A percentile compares a stretch with the other conserved stretches of the same genome.
These are phyloP conservation scores for Romanogobio albipinnatus DNA, from an alignment of 2,113 vertebrate species.

Conservation along the genomic window DNA sequence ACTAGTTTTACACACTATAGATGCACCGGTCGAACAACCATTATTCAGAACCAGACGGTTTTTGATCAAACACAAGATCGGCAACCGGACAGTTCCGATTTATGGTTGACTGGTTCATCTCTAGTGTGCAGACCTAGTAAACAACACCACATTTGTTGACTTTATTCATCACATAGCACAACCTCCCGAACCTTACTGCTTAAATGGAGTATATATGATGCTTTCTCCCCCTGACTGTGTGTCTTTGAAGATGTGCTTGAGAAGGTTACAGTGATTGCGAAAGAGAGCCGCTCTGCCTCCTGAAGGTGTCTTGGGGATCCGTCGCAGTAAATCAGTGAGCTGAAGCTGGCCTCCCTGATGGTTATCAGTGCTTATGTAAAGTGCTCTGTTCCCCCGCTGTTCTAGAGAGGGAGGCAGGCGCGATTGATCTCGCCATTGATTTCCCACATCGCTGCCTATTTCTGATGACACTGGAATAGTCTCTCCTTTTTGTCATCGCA, in stretches of 20 bases:
- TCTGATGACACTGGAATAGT: constrained; percentile 55
- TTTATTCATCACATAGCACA: neutral
- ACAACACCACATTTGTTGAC: neutral
- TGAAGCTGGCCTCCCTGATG: constrained; percentile 47
- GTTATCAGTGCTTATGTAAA: constrained; percentile 48
- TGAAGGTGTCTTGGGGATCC: constrained; percentile 37
- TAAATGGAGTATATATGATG: neutral
- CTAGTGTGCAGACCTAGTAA: neutral
- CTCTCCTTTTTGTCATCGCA: constrained; percentile 56
- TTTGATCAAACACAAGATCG: too few relatives aligned
- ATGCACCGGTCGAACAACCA: too few relatives aligned
- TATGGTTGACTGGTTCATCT: too few relatives aligned
- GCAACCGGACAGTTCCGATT: too few relatives aligned
- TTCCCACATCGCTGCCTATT: constrained; percentile 58
- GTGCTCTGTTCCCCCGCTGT: constrained; percentile 33
- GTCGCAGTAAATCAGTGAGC: constrained; percentile 47
- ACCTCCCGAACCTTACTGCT: neutral
- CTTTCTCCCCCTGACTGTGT: constrained; percentile 4
- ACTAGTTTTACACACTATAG: too few relatives aligned
- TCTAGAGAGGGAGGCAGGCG: constrained; percentile 48
- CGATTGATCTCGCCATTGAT: constrained; percentile 61
- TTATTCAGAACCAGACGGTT: too few relatives aligned
- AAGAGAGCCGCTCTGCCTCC: constrained; percentile 16
- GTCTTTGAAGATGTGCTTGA: constrained; percentile 28
- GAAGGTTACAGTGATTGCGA: constrained; percentile 34